These are phyloP conservation scores for Drosophila nannoptera DNA, from an alignment of 1,140 invertebrate species.

Conservation along the genomic window DNA sequence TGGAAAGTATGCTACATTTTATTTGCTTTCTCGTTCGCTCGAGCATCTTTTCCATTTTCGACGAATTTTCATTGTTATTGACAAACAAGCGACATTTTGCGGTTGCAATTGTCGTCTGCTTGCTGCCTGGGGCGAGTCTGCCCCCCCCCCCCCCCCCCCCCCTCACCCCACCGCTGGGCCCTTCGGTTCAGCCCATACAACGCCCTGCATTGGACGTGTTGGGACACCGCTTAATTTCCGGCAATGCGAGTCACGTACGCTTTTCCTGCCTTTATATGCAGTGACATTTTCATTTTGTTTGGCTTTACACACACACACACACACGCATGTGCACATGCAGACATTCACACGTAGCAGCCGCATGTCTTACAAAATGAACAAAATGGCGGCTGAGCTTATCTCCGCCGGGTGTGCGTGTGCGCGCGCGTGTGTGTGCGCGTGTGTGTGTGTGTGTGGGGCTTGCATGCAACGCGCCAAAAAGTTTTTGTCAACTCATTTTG, in stretches of 20 bases:
- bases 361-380: conserved; percentile 68
- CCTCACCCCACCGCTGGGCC: too few relatives aligned
- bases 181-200: too few relatives aligned
- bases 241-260: conserved; percentile 70
- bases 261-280: conserved; percentile 70
- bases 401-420: background rate
- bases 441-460: conserved; percentile 18
- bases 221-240: conserved; percentile 71
- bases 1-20: conserved; percentile 12
- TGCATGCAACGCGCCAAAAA: conserved; percentile 36
- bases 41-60: conserved; percentile 29
- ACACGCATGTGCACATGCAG: conserved; percentile 19
- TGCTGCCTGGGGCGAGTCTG: conserved; percentile 13
- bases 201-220: conserved; percentile 60
- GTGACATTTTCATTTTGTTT: conserved; percentile 70
- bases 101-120: conserved; percentile 60
- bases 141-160: background rate
- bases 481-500: conserved; percentile 70
- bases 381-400: conserved; percentile 54
- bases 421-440: background rate
- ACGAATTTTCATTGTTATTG: conserved; percentile 59
- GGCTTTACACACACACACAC: conserved; percentile 40
- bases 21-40: background rate
- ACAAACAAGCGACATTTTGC: conserved; percentile 69
- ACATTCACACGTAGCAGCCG: conserved; percentile 32